These are phyloP conservation scores for Drosophila novamexicana DNA, from an alignment of 1,140 invertebrate species.

Conservation along the genomic window DNA sequence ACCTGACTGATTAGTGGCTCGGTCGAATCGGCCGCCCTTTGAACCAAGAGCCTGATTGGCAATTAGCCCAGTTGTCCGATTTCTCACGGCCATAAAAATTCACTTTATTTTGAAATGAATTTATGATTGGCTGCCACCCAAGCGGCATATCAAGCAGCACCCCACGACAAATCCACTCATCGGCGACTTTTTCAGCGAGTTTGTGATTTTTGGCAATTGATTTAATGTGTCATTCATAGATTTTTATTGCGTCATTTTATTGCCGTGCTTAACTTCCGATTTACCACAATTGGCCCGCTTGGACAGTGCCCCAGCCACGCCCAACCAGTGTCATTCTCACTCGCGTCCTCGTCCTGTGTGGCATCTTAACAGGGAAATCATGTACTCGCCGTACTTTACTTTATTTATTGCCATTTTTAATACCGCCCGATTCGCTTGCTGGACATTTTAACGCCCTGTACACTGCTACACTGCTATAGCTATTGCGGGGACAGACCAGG, in stretches of 20 bases:
- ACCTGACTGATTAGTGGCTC: conserved; percentile 47
- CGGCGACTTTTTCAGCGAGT: conserved; percentile 68
- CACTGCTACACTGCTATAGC: conserved; percentile 33
- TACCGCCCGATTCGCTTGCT: conserved; percentile 68
- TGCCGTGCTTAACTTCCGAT: conserved; percentile 84
- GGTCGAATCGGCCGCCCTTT: conserved; percentile 23
- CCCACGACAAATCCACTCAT: conserved; percentile 68
- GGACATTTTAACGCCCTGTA: conserved; percentile 76
- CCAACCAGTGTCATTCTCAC: conserved; percentile 44
- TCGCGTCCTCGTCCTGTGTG: conserved; percentile 54
- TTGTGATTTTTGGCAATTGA: conserved; percentile 84
- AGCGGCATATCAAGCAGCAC: conserved; percentile 17
- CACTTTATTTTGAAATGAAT: conserved; percentile 74
- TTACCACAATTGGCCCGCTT: conserved; percentile 84
- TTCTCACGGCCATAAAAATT: conserved; percentile 76
- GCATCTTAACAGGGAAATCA: conserved; percentile 84
- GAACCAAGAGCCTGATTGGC: conserved; percentile 19
- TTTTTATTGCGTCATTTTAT: conserved; percentile 84
- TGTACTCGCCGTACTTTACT: conserved; percentile 84
- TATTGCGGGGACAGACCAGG: conserved; percentile 34
- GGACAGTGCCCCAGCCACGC: conserved; percentile 82
- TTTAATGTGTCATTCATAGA: conserved; percentile 85
- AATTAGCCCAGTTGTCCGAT: conserved; percentile 71
- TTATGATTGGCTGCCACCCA: conserved; percentile 48
- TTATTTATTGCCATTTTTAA: conserved; percentile 84